Evolutionary conservation across 1,140 invertebrate species (phyloP).

Genomic region (Drosophila simulans): DNA sequence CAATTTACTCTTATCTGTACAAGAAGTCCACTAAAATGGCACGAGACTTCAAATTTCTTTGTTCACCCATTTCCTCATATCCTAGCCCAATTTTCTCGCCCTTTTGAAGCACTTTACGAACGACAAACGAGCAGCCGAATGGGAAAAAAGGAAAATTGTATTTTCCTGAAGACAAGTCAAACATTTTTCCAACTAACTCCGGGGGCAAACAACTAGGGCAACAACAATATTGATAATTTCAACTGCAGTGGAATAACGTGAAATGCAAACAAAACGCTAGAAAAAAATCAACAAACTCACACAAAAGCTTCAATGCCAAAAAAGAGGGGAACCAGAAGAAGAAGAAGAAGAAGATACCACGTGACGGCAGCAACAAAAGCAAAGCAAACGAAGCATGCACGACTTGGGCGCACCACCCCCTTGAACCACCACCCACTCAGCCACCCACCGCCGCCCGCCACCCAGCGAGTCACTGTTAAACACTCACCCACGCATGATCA

Average conservation of each 20-base stretch:
- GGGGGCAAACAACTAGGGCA: slow-evolving; percentile 22
- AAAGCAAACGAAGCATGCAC: slow-evolving; percentile 72
- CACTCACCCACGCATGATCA: slow-evolving; percentile 59
- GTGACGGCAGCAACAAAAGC: slow-evolving; percentile 56
- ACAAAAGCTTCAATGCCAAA: slow-evolving; percentile 56
- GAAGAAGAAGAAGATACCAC: slow-evolving; percentile 32
- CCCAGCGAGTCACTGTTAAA: slow-evolving; percentile 10
- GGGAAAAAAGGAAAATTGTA: slow-evolving; percentile 19
- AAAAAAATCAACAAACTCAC: slow-evolving; percentile 30
- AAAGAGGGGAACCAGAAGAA: background rate
- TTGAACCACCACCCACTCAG: background rate
- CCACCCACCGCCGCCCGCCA: background rate
- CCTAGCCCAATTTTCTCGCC: background rate
- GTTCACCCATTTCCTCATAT: background rate
- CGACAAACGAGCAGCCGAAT: slow-evolving; percentile 9
- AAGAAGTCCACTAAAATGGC: background rate
- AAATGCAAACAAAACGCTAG: slow-evolving; percentile 57
- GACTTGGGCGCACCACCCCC: slow-evolving; percentile 11
- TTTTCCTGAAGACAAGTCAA: slow-evolving; percentile 45
- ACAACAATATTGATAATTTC: slow-evolving; percentile 66
- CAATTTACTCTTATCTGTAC: too few species aligned
- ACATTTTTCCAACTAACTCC: slow-evolving; percentile 55
- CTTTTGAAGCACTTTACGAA: slow-evolving; percentile 21
- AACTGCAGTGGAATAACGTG: slow-evolving; percentile 59
- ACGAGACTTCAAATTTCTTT: background rate